Base-by-base conservation (phyloP, 2,888 invertebrate species). In the Lycaena phlaeas region DNA sequence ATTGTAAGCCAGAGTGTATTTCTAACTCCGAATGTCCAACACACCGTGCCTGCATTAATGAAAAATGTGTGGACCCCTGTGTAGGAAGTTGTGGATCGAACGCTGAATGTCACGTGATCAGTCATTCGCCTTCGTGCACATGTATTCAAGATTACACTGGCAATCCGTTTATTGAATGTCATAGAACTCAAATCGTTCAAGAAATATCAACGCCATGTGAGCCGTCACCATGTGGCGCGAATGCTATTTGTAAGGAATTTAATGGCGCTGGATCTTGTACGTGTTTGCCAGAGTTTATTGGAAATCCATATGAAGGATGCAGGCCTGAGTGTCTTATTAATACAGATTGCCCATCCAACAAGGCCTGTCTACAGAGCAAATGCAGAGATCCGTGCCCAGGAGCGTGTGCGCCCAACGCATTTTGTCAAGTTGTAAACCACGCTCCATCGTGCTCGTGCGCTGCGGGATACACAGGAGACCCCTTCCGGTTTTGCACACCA, bases 371-470 rank as follows among this genome's bases (percentile, higher is more conserved):
- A 6, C 86, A 88, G 61, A 89, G 89, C 67, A 92, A 91, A 64
- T 93, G 93, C 62, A 72, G 86, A 40, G 91, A 93, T 68, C 93
- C 93, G 28, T 94, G 93, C 58, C 90, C 90, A 2, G 92, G 92
- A 48, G 89, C 90, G 5, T 94, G 93, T 65, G 92, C 92, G 1
- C 87, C 88, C 49, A 92, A 92, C 63, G 90, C 92, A 5, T 71
- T 89, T 18, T 93, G 93, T 60, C 89, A 89, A 73, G 91, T 91
- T 12, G 86, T 90, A 3, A 90, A 90, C 53, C 90, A 92, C 68
- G 69, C 92, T 56, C 89, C 91, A 39, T 85, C 87, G 36, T 90
- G 93, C 64, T 87, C 87, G 31, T 94, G 94, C 64, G 67, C 82
- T 17, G 68, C 69, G 37, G 91, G 91, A 14, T 92, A 87, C 59